A percentile compares a stretch with the other conserved stretches of the same genome.
Evolutionary conservation across 1,140 invertebrate species (phyloP).

Genomic region (Drosophila athabasca): DNA sequence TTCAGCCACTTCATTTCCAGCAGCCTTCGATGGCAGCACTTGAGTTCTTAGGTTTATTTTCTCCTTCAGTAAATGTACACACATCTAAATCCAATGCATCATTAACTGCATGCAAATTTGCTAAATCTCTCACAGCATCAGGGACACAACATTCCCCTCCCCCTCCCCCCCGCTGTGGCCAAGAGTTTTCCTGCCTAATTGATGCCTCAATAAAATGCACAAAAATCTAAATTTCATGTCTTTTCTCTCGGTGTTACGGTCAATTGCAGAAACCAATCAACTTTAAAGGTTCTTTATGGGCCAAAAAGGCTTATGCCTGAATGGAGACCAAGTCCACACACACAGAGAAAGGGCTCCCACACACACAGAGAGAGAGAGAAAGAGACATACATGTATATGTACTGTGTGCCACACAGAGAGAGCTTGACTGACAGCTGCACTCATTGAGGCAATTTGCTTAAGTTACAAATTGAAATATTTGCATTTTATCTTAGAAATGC

Average conservation of each 20-base stretch:
- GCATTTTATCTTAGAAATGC: constrained; percentile 83
- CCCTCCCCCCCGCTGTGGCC: too few relatives aligned
- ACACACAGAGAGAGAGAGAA: background rate
- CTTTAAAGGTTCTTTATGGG: constrained; percentile 60
- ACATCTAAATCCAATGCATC: too few relatives aligned
- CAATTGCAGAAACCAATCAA: constrained; percentile 72
- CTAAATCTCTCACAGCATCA: background rate
- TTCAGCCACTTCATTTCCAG: too few relatives aligned
- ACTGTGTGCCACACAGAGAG: too few relatives aligned
- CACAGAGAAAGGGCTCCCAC: too few relatives aligned
- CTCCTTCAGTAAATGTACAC: too few relatives aligned
- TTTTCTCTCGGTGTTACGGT: constrained; percentile 34
- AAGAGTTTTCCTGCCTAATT: constrained; percentile 48
- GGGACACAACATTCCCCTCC: too few relatives aligned
- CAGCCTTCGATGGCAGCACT: too few relatives aligned
- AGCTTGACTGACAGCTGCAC: constrained; percentile 78
- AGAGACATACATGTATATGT: background rate
- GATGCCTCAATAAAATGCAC: constrained; percentile 46
- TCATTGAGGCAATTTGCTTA: constrained; percentile 83
- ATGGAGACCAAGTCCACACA: background rate
- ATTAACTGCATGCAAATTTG: too few relatives aligned
- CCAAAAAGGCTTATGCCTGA: constrained; percentile 15
- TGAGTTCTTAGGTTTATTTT: too few relatives aligned
- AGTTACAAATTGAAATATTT: constrained; percentile 83
- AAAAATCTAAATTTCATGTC: constrained; percentile 30